phyloP scores from a whole-genome alignment of 2,888 invertebrate species.

The Brachyptera putata region DNA sequence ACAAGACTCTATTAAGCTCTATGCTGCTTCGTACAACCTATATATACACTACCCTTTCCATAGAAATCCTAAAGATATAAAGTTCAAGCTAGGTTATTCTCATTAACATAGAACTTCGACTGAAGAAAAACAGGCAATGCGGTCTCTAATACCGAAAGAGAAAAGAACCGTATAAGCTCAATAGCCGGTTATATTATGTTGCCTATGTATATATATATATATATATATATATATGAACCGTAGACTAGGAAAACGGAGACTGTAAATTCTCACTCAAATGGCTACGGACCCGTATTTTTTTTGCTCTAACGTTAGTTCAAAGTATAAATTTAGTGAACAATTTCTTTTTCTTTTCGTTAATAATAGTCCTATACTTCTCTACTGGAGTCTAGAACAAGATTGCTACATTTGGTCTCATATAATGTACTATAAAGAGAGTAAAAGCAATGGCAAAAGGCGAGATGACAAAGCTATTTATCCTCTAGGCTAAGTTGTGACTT shows the following conservation, averaged over 20 bases:
- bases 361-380: background rate
- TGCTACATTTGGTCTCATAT: too few species aligned
- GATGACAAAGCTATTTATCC: too few species aligned
- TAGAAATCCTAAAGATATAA: slow-evolving; percentile 22
- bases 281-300: background rate
- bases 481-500: too few species aligned
- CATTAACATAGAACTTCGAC: slow-evolving; percentile 30
- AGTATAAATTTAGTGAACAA: background rate
- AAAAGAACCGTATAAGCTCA: background rate
- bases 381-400: too few species aligned
- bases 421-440: too few species aligned
- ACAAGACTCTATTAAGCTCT: too few species aligned
- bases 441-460: too few species aligned
- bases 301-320: background rate
- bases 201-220: too few species aligned
- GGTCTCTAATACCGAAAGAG: too few species aligned
- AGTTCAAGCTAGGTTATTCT: slow-evolving; percentile 28
- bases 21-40: too few species aligned
- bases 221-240: too few species aligned
- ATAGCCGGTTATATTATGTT: background rate
- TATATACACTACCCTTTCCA: too few species aligned
- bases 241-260: slow-evolving; percentile 22
- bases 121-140: background rate
- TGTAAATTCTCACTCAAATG: slow-evolving; percentile 25
- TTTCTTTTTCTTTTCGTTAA: background rate